Percentiles rank a stretch among this genome's conserved stretches.
phyloP scores from a whole-genome alignment of 2,888 invertebrate genomes.

The Sericinus montela region DNA sequence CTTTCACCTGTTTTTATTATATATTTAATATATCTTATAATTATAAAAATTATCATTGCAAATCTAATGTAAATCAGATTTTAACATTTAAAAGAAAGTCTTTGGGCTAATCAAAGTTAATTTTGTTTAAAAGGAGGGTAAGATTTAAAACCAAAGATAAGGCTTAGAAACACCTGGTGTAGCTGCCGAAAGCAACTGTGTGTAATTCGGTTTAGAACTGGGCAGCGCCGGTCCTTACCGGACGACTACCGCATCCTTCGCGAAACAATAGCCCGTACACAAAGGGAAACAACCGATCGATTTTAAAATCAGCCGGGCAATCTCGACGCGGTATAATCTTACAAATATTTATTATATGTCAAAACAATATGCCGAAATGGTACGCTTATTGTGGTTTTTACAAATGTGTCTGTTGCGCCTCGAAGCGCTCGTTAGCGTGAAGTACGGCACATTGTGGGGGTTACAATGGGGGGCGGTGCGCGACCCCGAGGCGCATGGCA shows the following conservation, averaged over 20 bases:
- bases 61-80: too few species aligned
- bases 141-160: slow-evolving; percentile 28
- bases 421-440: slow-evolving; percentile 76
- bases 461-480: slow-evolving; percentile 69
- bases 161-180: slow-evolving; percentile 39
- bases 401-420: slow-evolving; percentile 74
- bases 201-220: slow-evolving; percentile 60
- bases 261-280: slow-evolving; percentile 51
- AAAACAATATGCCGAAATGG: slow-evolving; percentile 79
- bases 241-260: slow-evolving; percentile 37
- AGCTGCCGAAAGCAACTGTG: slow-evolving; percentile 64
- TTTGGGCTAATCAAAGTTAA: slow-evolving; percentile 15
- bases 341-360: slow-evolving; percentile 79
- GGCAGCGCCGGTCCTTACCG: slow-evolving; percentile 34
- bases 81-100: not conserved
- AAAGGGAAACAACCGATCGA: slow-evolving; percentile 55
- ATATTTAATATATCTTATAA: too few species aligned
- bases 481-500: slow-evolving; percentile 53
- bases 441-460: slow-evolving; percentile 70
- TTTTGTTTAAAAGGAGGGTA: slow-evolving; percentile 14
- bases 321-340: slow-evolving; percentile 66
- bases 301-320: slow-evolving; percentile 61
- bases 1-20: too few species aligned
- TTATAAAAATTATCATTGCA: too few species aligned
- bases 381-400: slow-evolving; percentile 76